Base-by-base conservation (phyloP, 1,140 invertebrate genomes). In the Dinoponera quadriceps region DNA sequence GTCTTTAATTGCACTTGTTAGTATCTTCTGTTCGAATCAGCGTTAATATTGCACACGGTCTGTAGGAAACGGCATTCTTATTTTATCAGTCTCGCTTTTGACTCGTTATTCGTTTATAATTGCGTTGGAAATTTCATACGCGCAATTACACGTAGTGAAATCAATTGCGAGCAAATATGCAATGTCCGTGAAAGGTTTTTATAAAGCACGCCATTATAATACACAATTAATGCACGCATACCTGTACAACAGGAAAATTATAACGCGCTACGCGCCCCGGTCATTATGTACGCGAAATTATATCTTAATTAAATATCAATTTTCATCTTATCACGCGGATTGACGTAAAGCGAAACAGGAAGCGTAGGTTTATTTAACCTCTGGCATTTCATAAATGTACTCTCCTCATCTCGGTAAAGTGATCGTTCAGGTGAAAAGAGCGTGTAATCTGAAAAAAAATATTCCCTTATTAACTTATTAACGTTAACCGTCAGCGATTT, bases 391-490 rank as follows among this genome's bases (percentile, higher is more conserved):
- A 51, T 75, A 75, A 65, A 49, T 3, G 11, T 65, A 29, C 16
- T 29, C 25, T 62, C 22, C 1, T 14, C 25, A 62, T 22, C 22
- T 29, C 44, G 18, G 38, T 27, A 65, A 75, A 51, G 20, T 75
- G 44, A 75, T 63, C 44, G 44, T 9, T 75, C 16, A n/a, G 13
- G 16, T 25, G 11, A 54, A 18, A 75, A 75, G n/a, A 65, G 14
- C 25, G 13, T 51, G 44, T 65, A 65, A 33, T 38, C 14, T 75
- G 18, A 54, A 75, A 75, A 75, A 63, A 51, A 33, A n/a, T n/a
- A n/a, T 11, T 63, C 27, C 13, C 25, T 55, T 38, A 22, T 75
- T 63, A 63, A 63, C 25, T 0, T 25, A 63, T 75, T 75, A 75
- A 51, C 9, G 33, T 75, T 16, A n/a, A 33, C 72, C 22, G 13